Evolutionary conservation across 2,888 invertebrate genomes (phyloP).

Genomic region (Drosophila bunnanda): DNA sequence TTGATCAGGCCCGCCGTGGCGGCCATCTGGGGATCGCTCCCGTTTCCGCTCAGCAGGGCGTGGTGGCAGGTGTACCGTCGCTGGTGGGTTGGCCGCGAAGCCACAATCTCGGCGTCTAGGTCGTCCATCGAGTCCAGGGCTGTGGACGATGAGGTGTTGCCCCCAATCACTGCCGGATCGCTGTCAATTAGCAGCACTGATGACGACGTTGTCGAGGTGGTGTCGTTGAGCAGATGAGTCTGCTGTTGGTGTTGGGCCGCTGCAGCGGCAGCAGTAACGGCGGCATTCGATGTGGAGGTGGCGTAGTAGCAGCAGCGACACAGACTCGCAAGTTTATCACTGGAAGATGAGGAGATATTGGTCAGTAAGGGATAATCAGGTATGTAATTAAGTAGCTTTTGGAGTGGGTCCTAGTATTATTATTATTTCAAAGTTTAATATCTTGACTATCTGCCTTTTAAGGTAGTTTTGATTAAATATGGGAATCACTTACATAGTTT

Average conservation of each 20-base stretch:
- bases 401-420: neutral
- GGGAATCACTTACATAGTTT: conserved; percentile 26
- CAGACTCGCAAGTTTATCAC: conserved; percentile 83
- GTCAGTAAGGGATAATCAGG: neutral
- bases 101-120: conserved; percentile 84
- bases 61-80: conserved; percentile 83
- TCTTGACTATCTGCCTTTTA: neutral
- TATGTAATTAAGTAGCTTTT: neutral
- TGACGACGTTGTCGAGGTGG: conserved; percentile 85
- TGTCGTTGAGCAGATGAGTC: conserved; percentile 79
- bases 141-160: conserved; percentile 75
- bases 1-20: conserved; percentile 85
- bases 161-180: conserved; percentile 85
- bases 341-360: conserved; percentile 38
- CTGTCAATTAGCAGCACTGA: conserved; percentile 86
- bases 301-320: conserved; percentile 84
- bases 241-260: conserved; percentile 55
- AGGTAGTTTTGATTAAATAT: conserved; percentile 1
- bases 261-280: conserved; percentile 64
- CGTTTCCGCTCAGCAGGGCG: conserved; percentile 81
- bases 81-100: conserved; percentile 70
- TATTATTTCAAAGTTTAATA: neutral
- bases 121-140: conserved; percentile 87
- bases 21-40: conserved; percentile 79
- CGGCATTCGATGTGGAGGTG: conserved; percentile 64